Base-by-base conservation (phyloP, 2,797 vertebrate species). In the Sphenodon punctatus region DNA sequence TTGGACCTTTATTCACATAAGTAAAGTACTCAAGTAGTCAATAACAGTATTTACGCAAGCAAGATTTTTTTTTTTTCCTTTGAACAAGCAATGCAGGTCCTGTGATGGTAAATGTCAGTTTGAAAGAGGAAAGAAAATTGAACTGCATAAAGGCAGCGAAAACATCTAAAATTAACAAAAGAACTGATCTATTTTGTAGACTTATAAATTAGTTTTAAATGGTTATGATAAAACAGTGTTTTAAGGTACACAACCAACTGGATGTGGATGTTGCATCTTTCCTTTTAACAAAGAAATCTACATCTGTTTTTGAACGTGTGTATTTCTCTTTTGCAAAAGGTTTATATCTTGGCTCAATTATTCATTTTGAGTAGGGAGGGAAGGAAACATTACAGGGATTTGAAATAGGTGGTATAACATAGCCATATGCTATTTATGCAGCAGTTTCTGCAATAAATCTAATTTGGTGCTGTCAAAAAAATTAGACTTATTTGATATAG, bases 371-470 rank as follows among this genome's bases (percentile, higher is more conserved):
- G 49, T 42, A 78, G 87, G 90, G 92, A 93, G 91, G 81, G 88
- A 92, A 93, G 80, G 90, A 86, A 91, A 82, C 94, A 82, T 95
- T 93, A 83, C 82, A 75, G 89, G 88, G 91, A 92, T 95, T 93
- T 94, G 94, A 95, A 95, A 95, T 95, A 95, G 95, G 95, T 96
- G 92, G 90, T 96, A 92, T 95, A 95, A 93, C 94, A 94, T 45
- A 91, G 90, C 94, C 95, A 95, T 96, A 95, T 96, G 95, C 95
- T 96, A 95, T 96, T 95, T 95, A 94, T 96, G 94, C 94, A 94
- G 94, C 94, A 94, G 93, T 96, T 95, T 95, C 93, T 95, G 93
- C 94, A 95, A 94, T 96, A 96, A 94, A 96, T 96, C 93, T 95
- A 95, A 96, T 96, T 95, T 95, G 90, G 90, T 94, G 89, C 94